These are phyloP conservation scores for Lophochroa leadbeateri DNA, from an alignment of 2,113 vertebrate genomes.

Conservation along the genomic window DNA sequence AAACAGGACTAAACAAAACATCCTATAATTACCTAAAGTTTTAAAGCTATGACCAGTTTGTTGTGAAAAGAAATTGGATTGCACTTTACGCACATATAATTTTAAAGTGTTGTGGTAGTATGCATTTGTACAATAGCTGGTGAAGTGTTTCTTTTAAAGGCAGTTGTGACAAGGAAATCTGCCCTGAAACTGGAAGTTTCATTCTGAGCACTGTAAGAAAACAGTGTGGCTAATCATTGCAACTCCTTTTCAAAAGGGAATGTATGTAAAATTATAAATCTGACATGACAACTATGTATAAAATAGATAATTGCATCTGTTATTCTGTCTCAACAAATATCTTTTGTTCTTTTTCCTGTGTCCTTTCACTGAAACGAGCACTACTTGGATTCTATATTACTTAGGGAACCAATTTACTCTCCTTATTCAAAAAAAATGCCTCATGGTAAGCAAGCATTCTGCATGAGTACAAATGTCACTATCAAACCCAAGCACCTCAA, in stretches of 20 bases:
- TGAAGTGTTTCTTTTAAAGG: slow-evolving; percentile 42
- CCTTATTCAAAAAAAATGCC: background rate
- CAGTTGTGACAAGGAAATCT: slow-evolving; percentile 27
- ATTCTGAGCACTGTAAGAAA: slow-evolving; percentile 54
- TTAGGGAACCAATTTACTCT: background rate
- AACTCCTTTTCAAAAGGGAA: slow-evolving; percentile 42
- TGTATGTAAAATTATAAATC: slow-evolving; percentile 49
- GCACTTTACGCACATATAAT: background rate
- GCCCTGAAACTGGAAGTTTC: slow-evolving; percentile 14
- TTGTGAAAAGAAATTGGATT: slow-evolving; percentile 49
- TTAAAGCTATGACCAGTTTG: background rate
- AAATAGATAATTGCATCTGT: slow-evolving; percentile 48
- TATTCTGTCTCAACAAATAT: slow-evolving; percentile 40
- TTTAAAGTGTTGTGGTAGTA: slow-evolving; percentile 38
- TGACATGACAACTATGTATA: slow-evolving; percentile 46
- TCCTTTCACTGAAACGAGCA: background rate
- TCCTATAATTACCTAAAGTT: background rate
- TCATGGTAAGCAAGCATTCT: background rate
- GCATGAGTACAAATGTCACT: background rate
- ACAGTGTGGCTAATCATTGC: slow-evolving; percentile 25
- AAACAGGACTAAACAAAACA: background rate
- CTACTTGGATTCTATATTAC: background rate
- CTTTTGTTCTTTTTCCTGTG: background rate
- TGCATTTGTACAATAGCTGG: slow-evolving; percentile 2
- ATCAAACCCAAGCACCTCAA: background rate